These are phyloP conservation scores for Sphaerophoria rueppellii DNA, from an alignment of 2,888 invertebrate genomes.

Conservation along the genomic window DNA sequence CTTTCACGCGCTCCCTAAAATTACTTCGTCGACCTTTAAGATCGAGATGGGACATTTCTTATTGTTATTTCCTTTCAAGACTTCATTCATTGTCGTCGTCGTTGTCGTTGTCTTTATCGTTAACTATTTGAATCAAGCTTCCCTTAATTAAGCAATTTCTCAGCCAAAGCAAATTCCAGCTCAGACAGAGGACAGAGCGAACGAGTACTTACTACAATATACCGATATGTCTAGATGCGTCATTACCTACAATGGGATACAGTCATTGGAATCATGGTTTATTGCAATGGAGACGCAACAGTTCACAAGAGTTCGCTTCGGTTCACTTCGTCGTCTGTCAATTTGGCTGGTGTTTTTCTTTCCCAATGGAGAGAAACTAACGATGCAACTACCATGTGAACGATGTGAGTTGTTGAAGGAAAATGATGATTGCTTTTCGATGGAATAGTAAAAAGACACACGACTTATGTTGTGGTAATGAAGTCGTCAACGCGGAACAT, in stretches of 20 bases:
- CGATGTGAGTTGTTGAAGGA: not conserved
- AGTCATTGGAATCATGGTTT: constrained; percentile 35
- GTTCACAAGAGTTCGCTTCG: constrained; percentile 48
- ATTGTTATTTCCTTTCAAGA: not conserved
- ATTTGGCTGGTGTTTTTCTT: not conserved
- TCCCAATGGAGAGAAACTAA: not conserved
- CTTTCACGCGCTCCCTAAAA: constrained; percentile 46
- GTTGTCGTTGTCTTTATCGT: not conserved
- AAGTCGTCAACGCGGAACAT: constrained; percentile 47
- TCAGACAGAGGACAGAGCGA: not conserved
- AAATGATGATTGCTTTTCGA: constrained; percentile 21
- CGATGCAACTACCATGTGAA: no score
- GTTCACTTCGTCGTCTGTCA: not conserved
- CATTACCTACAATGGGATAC: not conserved
- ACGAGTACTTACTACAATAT: not conserved
- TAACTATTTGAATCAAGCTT: constrained; percentile 10
- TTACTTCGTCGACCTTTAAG: constrained; percentile 31
- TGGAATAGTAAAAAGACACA: not conserved
- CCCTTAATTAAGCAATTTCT: constrained; percentile 57
- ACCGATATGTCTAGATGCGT: constrained; percentile 1
- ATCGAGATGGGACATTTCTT: constrained; percentile 13
- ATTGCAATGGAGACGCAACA: constrained; percentile 24
- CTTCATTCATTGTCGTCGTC: not conserved
- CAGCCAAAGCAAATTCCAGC: not conserved
- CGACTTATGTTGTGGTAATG: constrained; percentile 1